These are phyloP conservation scores for Cryptomyrus ogoouensis DNA, from an alignment of 2,113 vertebrate genomes.

Conservation along the genomic window DNA sequence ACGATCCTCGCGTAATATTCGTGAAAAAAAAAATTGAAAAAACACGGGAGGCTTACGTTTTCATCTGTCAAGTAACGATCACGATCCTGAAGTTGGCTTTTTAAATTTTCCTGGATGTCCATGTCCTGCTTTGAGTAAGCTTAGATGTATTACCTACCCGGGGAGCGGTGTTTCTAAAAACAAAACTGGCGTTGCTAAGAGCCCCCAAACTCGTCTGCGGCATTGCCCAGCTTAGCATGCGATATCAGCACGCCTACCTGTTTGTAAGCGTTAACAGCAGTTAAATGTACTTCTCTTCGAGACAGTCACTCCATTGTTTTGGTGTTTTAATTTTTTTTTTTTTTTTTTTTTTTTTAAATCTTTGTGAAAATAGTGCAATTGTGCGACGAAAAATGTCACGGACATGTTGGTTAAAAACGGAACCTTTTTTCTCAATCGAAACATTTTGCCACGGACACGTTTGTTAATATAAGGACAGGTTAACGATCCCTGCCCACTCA, in stretches of 20 bases:
- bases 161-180: constrained; percentile 23
- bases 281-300: background rate
- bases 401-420: background rate
- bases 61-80: constrained; percentile 33
- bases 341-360: background rate
- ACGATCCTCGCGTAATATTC: background rate
- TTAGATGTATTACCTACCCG: background rate
- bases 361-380: background rate
- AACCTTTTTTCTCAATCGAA: background rate
- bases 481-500: background rate
- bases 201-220: background rate
- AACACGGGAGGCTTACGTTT: constrained; percentile 39
- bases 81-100: constrained; percentile 33
- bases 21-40: background rate
- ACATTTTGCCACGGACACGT: background rate
- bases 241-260: background rate
- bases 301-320: background rate
- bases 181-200: constrained; percentile 29
- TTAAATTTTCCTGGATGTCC: constrained; percentile 25
- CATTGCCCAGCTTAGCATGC: background rate
- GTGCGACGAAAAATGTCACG: background rate
- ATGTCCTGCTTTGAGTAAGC: constrained; percentile 24
- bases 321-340: background rate
- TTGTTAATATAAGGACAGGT: background rate
- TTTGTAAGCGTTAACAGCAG: background rate